A percentile compares a stretch with the other conserved stretches of the same genome.
These are phyloP conservation scores for Ophioninae sp. DNA, from an alignment of 2,888 invertebrate species.

Conservation along the genomic window DNA sequence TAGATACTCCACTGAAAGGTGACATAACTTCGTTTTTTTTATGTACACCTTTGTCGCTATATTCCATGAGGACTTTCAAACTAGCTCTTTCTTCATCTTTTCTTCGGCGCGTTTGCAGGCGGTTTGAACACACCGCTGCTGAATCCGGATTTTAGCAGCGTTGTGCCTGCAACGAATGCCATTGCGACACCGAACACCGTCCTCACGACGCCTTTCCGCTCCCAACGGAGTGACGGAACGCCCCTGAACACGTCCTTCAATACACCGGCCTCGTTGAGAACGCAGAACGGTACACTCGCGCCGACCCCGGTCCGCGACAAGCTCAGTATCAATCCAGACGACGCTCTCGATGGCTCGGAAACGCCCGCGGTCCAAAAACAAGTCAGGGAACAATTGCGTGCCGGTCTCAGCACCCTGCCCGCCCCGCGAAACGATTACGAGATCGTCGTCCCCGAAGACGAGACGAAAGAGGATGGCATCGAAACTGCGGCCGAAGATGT, in stretches of 20 bases:
- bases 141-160: conserved; percentile 93
- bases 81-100: not conserved
- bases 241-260: conserved; percentile 77
- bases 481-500: conserved; percentile 69
- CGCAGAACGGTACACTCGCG: conserved; percentile 82
- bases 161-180: conserved; percentile 87
- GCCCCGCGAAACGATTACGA: conserved; percentile 98
- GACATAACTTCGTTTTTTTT: not conserved
- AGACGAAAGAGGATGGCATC: conserved; percentile 83
- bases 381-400: conserved; percentile 88
- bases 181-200: conserved; percentile 95
- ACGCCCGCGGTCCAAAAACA: conserved; percentile 89
- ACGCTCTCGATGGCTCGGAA: conserved; percentile 86
- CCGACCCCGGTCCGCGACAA: conserved; percentile 93
- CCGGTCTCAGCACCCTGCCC: conserved; percentile 91
- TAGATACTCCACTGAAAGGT: conserved; percentile 97
- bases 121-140: conserved; percentile 97
- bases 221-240: conserved; percentile 85
- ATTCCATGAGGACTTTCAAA: not conserved
- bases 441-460: conserved; percentile 96
- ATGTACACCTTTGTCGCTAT: too few species aligned
- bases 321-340: conserved; percentile 96
- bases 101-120: conserved; percentile 80
- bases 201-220: conserved; percentile 92
- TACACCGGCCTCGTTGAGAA: conserved; percentile 84